Conservation (phyloP, 2,113 vertebrate genomes). For the Sapayoa aenigma region DNA sequence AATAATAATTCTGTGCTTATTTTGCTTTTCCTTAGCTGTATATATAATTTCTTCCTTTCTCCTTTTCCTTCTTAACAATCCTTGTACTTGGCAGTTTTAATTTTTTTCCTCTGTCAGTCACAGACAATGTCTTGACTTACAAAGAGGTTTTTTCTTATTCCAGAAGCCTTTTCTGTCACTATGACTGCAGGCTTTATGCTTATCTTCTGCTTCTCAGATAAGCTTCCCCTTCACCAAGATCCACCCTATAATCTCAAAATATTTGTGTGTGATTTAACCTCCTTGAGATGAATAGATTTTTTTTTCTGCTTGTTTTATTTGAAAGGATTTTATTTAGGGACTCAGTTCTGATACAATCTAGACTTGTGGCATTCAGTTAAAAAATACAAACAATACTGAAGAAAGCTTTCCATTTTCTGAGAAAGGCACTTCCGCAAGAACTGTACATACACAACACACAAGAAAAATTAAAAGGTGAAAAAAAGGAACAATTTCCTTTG, state of each 20-base stretch:
- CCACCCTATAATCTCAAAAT: conserved; percentile 16
- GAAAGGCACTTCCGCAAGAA: not conserved
- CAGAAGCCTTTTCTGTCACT: conserved; percentile 21
- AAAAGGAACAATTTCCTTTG: not conserved
- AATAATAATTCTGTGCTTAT: not conserved
- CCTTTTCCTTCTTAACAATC: not conserved
- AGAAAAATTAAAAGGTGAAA: not conserved
- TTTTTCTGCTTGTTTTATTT: not conserved
- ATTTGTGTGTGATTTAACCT: conserved; percentile 35
- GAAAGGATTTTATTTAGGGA: conserved; percentile 12
- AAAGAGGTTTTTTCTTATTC: conserved; percentile 31
- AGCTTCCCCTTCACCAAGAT: not conserved
- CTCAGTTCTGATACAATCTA: not conserved
- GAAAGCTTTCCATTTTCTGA: not conserved
- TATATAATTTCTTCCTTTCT: not conserved
- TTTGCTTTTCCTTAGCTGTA: not conserved
- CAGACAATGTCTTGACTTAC: conserved; percentile 5
- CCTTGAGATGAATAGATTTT: not conserved
- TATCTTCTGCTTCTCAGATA: conserved; percentile 38
- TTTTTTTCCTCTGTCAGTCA: not conserved
- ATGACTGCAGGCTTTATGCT: conserved; percentile 20
- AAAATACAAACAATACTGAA: conserved; percentile 2
- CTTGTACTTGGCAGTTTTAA: not conserved
- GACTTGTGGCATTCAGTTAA: not conserved
- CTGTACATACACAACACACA: not conserved